Percentiles rank a stretch among this genome's conserved stretches.
Evolutionary conservation across 2,113 vertebrate genomes (phyloP).

Genomic region (Clarias batrachus): DNA sequence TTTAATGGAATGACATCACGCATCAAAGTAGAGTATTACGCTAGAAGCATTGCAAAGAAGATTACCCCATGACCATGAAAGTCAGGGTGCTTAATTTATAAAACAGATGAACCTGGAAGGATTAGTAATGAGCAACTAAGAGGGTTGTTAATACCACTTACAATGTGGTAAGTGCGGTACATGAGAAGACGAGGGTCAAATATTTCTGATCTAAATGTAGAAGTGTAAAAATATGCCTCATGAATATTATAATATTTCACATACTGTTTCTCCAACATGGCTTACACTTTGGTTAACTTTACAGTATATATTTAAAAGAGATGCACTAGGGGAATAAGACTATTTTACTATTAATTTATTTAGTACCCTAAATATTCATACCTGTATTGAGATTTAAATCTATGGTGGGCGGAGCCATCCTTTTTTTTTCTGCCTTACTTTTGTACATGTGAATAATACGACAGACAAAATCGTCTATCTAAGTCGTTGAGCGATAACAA

Average conservation of each 20-base stretch:
- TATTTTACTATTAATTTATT: too few species aligned
- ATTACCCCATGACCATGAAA: not conserved
- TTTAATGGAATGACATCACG: constrained; percentile 26
- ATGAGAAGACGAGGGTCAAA: not conserved
- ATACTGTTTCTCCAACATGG: too few species aligned
- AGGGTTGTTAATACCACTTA: not conserved
- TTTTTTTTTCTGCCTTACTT: not conserved
- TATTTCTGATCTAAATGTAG: not conserved
- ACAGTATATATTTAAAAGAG: too few species aligned
- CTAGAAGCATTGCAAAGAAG: not conserved
- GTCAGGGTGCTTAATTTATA: not conserved
- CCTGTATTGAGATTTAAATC: not conserved
- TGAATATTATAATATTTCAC: too few species aligned
- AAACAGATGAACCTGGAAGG: not conserved
- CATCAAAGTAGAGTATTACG: constrained; percentile 13
- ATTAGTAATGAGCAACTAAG: not conserved
- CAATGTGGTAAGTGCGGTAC: not conserved
- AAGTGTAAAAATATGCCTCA: too few species aligned
- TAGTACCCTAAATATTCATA: not conserved
- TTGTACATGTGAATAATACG: not conserved
- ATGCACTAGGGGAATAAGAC: too few species aligned
- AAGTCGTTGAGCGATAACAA: too few species aligned
- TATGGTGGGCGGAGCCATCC: not conserved
- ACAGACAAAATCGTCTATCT: not conserved
- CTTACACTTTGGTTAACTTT: too few species aligned